These are phyloP conservation scores for Apocrypta bakeri DNA, from an alignment of 1,140 invertebrate species.

Conservation along the genomic window DNA sequence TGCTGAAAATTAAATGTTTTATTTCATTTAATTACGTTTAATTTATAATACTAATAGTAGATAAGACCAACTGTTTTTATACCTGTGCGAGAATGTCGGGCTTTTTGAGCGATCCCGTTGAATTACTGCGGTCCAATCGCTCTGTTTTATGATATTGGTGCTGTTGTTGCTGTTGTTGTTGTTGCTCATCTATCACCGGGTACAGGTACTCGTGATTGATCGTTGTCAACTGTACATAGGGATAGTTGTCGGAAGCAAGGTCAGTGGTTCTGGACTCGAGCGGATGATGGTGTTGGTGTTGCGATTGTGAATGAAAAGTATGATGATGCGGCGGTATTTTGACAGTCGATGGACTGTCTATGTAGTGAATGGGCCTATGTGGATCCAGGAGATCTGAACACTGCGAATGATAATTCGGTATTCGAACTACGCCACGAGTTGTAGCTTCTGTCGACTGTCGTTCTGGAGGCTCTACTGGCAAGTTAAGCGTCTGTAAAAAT, in stretches of 20 bases:
- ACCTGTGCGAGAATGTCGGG: conserved; percentile 74
- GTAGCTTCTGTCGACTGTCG: conserved; percentile 79
- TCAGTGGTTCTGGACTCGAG: conserved; percentile 57
- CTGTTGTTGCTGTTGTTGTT: conserved; percentile 58
- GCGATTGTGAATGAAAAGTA: conserved; percentile 35
- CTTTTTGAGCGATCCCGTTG: conserved; percentile 78
- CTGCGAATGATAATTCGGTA: conserved; percentile 66
- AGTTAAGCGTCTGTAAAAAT: conserved; percentile 82
- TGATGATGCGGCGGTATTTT: conserved; percentile 62
- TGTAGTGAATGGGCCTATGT: conserved; percentile 67
- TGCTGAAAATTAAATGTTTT: background rate
- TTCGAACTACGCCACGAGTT: conserved; percentile 64
- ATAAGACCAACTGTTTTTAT: background rate
- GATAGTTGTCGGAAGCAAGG: conserved; percentile 79
- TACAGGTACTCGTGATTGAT: conserved; percentile 89
- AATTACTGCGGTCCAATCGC: conserved; percentile 74
- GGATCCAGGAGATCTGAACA: conserved; percentile 65
- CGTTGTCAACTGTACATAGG: conserved; percentile 90
- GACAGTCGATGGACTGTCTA: conserved; percentile 55
- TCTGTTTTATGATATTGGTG: conserved; percentile 68
- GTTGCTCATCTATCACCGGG: conserved; percentile 80
- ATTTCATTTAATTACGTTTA: background rate
- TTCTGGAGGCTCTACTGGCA: conserved; percentile 84
- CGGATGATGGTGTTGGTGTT: conserved; percentile 53
- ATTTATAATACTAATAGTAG: background rate